Evolutionary conservation across 1,140 invertebrate species (phyloP), one percentile per base, ranked within the genome.

Genomic region (Eumaeus atala): DNA sequence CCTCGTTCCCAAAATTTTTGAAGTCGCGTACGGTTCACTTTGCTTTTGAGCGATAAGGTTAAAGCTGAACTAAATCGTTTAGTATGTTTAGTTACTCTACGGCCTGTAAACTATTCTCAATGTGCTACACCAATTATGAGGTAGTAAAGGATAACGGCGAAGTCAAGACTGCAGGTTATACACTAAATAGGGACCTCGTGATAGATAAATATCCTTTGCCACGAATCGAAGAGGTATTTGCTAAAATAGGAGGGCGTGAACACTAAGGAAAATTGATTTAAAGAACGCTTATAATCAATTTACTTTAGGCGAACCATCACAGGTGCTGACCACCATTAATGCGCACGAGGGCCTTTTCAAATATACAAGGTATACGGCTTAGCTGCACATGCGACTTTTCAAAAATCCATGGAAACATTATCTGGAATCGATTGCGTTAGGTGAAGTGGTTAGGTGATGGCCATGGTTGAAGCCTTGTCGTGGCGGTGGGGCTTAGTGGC

Each of bases 351-450:
- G 64, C 0, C 44, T 70, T 1, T 66, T 62, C 48, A 61, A 61
- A 1, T 64, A 47, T 14, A 66, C 57, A 5, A 37, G 67, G 64
- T 64, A n/a, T 70, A 65, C 9, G 61, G 65, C 0, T 50, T 67
- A 9, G 42, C 64, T 12, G 62, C 65, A 1, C 62, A 62, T 1
- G 62, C 60, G 9, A 63, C 67, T 21, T 70, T 70, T 33, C 64
- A 67, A 28, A 48, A 64, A 0, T 79, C 83, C 1, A 61, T 67
- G 51, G 69, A 66, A 54, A 58, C 48, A 4, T 0, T 71, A 7
- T 34, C 61, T 3, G 64, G 58, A 0, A 58, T 68, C 9, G 58
- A 67, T 0, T 58, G 64, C 0, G 42, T 63, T 10, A 47, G 61
- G 1, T 62, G 12, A 12, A 11, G 11, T 48, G 56, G 1, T 28